Percentiles rank a stretch among this genome's conserved stretches.
These are phyloP conservation scores for Spodoptera littoralis DNA, from an alignment of 2,888 invertebrate genomes.

Conservation along the genomic window DNA sequence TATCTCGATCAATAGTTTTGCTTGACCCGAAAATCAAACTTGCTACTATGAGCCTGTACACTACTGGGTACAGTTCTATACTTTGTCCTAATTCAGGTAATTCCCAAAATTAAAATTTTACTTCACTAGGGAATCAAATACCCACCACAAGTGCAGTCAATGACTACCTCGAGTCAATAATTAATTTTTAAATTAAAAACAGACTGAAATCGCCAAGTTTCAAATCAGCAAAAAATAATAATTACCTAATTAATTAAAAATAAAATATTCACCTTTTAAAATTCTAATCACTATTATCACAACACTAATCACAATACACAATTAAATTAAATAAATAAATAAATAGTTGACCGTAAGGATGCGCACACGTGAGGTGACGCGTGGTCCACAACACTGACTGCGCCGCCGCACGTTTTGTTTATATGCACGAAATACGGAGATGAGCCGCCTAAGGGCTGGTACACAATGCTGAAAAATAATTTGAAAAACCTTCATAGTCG, in stretches of 20 bases:
- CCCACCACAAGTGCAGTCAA: no score
- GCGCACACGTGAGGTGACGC: slow-evolving; percentile 68
- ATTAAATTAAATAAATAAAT: slow-evolving; percentile 32
- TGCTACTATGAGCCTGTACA: no score
- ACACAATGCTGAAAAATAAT: slow-evolving; percentile 20
- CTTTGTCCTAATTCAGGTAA: no score
- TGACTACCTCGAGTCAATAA: no score
- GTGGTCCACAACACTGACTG: slow-evolving; percentile 64
- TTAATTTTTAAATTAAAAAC: no score
- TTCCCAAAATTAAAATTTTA: no score
- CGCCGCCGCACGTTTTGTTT: slow-evolving; percentile 62
- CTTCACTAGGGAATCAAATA: no score
- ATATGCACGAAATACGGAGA: slow-evolving; percentile 60
- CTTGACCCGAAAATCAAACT: no score
- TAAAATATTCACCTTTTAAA: slow-evolving; percentile 31
- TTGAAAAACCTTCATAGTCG: not conserved
- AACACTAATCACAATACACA: slow-evolving; percentile 47
- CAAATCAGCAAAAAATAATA: not conserved
- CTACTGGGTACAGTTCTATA: no score
- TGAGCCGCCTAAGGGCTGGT: slow-evolving; percentile 25
- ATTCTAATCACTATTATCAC: slow-evolving; percentile 33
- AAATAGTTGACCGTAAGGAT: slow-evolving; percentile 39
- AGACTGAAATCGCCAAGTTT: no score
- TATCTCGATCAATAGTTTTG: no score
- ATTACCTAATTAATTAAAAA: not conserved